Conservation (phyloP, 2,888 invertebrate genomes). For the Syritta pipiens region DNA sequence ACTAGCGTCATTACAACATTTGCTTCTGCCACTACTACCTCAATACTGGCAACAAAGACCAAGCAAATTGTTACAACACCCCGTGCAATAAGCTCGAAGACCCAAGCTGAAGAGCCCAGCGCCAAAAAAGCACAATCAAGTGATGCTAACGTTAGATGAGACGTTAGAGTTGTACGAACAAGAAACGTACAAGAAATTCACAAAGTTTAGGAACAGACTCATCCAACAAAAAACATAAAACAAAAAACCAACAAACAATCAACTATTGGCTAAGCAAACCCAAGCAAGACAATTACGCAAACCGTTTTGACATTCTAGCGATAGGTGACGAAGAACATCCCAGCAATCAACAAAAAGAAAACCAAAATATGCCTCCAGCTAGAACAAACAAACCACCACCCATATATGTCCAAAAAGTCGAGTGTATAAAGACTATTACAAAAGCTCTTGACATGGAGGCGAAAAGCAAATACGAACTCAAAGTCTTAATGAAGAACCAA, state of each 20-base stretch:
- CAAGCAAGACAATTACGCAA: not conserved
- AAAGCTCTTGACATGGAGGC: not conserved
- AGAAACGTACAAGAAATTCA: not conserved
- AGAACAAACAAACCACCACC: not conserved
- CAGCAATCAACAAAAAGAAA: no score
- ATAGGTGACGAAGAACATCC: not conserved
- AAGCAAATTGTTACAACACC: not conserved
- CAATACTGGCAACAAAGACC: not conserved
- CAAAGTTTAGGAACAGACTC: not conserved
- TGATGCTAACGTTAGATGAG: no score
- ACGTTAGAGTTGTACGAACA: no score
- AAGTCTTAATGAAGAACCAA: not conserved
- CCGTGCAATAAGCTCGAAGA: not conserved
- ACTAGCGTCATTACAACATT: not conserved
- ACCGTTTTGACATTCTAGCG: not conserved
- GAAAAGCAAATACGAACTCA: not conserved
- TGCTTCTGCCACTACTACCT: not conserved
- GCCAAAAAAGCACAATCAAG: not conserved
- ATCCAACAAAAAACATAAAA: not conserved
- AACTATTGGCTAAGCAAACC: conserved; percentile 5
- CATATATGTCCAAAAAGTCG: not conserved
- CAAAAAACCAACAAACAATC: not conserved
- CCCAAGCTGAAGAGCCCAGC: not conserved
- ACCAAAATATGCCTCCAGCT: not conserved
- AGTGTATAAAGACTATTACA: not conserved